These are phyloP conservation scores for Sebastes reedi DNA, from an alignment of 2,797 vertebrate genomes.

Conservation along the genomic window DNA sequence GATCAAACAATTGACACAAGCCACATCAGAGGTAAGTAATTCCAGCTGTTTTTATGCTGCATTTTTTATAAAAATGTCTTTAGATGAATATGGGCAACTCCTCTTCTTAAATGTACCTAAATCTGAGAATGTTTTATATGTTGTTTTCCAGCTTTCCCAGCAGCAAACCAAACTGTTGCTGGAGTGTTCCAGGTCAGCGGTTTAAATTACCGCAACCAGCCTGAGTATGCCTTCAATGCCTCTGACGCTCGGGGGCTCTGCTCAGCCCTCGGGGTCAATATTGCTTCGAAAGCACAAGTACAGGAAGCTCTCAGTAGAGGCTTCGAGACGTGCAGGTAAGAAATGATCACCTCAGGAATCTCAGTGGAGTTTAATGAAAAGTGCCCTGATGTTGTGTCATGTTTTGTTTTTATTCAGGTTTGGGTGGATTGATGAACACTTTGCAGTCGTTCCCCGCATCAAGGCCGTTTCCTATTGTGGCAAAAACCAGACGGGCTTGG, in stretches of 20 bases:
- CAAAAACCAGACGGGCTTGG: slow-evolving; percentile 64
- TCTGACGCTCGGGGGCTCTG: slow-evolving; percentile 75
- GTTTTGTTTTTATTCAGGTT: slow-evolving; percentile 60
- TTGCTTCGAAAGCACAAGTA: slow-evolving; percentile 78
- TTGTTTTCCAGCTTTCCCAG: slow-evolving; percentile 69
- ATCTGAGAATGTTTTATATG: background rate
- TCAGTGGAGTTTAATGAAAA: background rate
- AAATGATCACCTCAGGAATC: background rate
- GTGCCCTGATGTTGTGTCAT: background rate
- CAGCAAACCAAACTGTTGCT: slow-evolving; percentile 51
- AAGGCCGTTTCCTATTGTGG: slow-evolving; percentile 65
- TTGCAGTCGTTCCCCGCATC: slow-evolving; percentile 80
- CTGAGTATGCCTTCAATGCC: slow-evolving; percentile 73
- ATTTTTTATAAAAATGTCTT: background rate
- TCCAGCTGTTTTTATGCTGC: background rate
- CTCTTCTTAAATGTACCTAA: background rate
- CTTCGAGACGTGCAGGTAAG: slow-evolving; percentile 84
- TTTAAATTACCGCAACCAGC: slow-evolving; percentile 19
- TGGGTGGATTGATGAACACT: slow-evolving; percentile 84
- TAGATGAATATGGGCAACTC: background rate
- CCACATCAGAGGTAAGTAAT: slow-evolving; percentile 69
- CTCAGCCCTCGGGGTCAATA: slow-evolving; percentile 54
- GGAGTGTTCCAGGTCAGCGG: slow-evolving; percentile 73
- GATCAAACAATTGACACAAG: slow-evolving; percentile 22
- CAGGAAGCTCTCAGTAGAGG: slow-evolving; percentile 62